These are phyloP conservation scores for Rhinoraja longicauda DNA, from an alignment of 2,797 vertebrate species.

Conservation along the genomic window DNA sequence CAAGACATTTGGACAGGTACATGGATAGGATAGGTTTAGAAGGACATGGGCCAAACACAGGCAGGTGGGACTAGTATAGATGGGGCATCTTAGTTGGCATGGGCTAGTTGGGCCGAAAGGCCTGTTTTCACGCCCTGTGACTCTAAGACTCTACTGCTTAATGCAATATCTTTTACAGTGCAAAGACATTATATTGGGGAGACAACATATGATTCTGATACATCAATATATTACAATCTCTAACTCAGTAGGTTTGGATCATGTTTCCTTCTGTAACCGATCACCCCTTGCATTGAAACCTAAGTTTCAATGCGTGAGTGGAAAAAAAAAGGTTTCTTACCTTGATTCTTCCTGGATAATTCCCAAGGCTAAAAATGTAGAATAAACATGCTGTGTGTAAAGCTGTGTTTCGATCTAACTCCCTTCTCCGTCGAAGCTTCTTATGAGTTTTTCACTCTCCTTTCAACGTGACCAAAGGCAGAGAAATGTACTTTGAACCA, in stretches of 20 bases:
- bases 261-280: background rate
- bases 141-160: too few relatives aligned
- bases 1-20: too few relatives aligned
- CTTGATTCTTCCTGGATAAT: background rate
- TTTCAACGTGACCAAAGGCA: too few relatives aligned
- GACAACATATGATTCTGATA: background rate
- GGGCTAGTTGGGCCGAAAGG: too few relatives aligned
- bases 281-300: background rate
- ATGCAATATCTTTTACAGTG: too few relatives aligned
- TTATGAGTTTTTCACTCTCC: background rate
- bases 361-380: background rate
- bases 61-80: too few relatives aligned
- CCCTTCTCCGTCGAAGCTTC: background rate
- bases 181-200: background rate
- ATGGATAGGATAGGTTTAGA: too few relatives aligned
- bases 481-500: conserved; percentile 22
- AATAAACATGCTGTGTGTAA: background rate
- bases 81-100: too few relatives aligned
- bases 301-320: background rate
- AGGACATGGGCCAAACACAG: too few relatives aligned
- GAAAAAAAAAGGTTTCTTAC: background rate
- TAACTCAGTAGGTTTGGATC: too few relatives aligned
- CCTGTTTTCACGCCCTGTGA: too few relatives aligned
- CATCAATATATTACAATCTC: too few relatives aligned
- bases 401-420: background rate